Evolutionary conservation across 2,797 vertebrate species (phyloP).

Genomic region (Helarctos malayanus): DNA sequence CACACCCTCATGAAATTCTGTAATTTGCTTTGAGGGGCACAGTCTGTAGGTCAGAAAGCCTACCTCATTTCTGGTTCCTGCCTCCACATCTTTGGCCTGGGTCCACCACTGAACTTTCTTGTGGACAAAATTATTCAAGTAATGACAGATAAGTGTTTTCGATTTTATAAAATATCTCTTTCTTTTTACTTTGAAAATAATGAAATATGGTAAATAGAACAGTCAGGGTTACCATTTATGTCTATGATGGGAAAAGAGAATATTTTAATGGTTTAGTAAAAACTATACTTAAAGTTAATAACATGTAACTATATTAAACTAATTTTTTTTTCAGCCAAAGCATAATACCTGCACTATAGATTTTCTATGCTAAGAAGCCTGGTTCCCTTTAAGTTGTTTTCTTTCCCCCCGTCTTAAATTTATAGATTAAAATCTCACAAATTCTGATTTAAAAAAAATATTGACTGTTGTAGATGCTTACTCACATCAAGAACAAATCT

Average conservation of each 20-base stretch:
- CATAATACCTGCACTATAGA: background rate
- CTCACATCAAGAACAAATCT: background rate
- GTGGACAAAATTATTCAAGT: background rate
- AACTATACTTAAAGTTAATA: background rate
- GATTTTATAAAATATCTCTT: background rate
- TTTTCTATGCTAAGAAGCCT: background rate
- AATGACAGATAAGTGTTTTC: background rate
- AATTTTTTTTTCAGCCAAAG: background rate
- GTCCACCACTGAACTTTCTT: background rate
- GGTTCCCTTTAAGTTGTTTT: background rate
- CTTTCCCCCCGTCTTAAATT: background rate
- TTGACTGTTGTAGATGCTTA: background rate
- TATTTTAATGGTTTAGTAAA: slow-evolving; percentile 21
- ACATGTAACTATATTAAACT: background rate
- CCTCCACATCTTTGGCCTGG: background rate
- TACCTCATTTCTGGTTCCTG: background rate
- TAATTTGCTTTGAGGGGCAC: background rate
- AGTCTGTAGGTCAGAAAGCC: background rate
- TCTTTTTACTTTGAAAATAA: background rate
- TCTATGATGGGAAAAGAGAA: background rate
- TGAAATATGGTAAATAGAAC: background rate
- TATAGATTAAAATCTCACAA: slow-evolving; percentile 4
- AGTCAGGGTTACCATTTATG: background rate
- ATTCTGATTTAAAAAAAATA: background rate
- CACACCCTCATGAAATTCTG: background rate